These are phyloP conservation scores for Intellagama lesueurii DNA, from an alignment of 2,797 vertebrate species.

Conservation along the genomic window DNA sequence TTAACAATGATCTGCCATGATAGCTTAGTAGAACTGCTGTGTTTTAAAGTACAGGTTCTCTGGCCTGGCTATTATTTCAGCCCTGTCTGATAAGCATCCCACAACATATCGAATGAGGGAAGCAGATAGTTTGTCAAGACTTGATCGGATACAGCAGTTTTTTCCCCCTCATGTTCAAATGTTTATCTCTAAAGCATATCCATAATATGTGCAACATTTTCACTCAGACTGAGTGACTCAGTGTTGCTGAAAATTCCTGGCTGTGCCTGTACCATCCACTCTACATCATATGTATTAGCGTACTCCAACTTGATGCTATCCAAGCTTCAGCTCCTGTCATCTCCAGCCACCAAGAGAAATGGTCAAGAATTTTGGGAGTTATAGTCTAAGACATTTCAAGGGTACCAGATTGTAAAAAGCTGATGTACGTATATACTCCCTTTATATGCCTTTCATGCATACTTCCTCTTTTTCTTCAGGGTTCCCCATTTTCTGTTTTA, in stretches of 20 bases:
- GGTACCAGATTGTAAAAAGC: not conserved
- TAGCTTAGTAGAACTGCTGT: not conserved
- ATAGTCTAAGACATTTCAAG: not conserved
- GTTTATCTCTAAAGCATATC: no score
- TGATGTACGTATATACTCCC: not conserved
- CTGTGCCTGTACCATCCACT: no score
- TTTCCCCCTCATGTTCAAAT: no score
- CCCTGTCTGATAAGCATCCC: not conserved
- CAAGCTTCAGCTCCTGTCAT: no score
- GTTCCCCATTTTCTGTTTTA: not conserved
- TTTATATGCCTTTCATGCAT: not conserved
- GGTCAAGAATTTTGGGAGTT: not conserved
- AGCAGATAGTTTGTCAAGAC: not conserved
- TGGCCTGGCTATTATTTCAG: slow-evolving; percentile 1
- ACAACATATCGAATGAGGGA: no score
- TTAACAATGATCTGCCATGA: not conserved
- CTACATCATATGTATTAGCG: no score
- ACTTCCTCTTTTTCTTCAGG: not conserved
- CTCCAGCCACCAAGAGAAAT: not conserved
- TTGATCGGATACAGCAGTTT: no score
- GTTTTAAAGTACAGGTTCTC: not conserved
- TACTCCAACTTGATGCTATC: no score
- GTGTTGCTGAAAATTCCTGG: no score
- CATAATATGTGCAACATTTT: no score
- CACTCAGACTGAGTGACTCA: no score